A percentile compares a stretch with the other conserved stretches of the same genome.
phyloP scores from a whole-genome alignment of 1,140 invertebrate species.

The Thalassaphorura encarpata region DNA sequence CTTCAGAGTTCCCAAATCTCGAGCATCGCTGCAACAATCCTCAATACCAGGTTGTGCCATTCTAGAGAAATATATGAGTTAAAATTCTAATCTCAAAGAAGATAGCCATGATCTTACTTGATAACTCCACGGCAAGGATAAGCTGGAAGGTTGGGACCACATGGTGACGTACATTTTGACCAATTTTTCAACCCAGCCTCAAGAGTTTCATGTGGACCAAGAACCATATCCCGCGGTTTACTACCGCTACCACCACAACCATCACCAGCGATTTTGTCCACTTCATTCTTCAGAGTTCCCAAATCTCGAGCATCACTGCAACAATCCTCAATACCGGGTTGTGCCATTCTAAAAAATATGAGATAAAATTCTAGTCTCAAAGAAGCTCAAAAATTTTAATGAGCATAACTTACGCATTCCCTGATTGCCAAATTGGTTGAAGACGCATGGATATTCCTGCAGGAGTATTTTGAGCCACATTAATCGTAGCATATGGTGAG shows the following conservation, averaged over 20 bases:
- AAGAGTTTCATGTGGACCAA: constrained; percentile 15
- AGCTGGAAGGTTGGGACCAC: constrained; percentile 12
- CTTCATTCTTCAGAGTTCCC: constrained; percentile 7
- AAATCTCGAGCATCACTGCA: constrained; percentile 17
- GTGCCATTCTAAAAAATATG: background rate
- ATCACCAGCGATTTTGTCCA: constrained; percentile 13
- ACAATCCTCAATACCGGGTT: constrained; percentile 18
- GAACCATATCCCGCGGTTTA: too few species aligned
- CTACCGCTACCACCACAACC: too few species aligned
- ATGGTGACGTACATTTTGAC: background rate
- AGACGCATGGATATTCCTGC: too few species aligned
- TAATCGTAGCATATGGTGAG: too few species aligned
- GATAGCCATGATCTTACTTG: background rate
- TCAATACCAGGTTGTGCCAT: constrained; percentile 6
- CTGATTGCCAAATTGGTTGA: too few species aligned
- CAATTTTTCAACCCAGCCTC: background rate
- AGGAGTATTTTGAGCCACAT: too few species aligned
- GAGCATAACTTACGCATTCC: too few species aligned
- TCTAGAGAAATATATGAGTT: too few species aligned
- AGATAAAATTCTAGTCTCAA: too few species aligned
- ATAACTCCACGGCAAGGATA: constrained; percentile 31
- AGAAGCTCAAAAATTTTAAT: too few species aligned
- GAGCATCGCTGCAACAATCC: constrained; percentile 19
- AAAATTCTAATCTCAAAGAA: too few species aligned
- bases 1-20: constrained; percentile 13